Percentiles rank a stretch among this genome's conserved stretches.
These are phyloP conservation scores for Coptodon rendalli DNA, from an alignment of 2,113 vertebrate genomes.

Conservation along the genomic window DNA sequence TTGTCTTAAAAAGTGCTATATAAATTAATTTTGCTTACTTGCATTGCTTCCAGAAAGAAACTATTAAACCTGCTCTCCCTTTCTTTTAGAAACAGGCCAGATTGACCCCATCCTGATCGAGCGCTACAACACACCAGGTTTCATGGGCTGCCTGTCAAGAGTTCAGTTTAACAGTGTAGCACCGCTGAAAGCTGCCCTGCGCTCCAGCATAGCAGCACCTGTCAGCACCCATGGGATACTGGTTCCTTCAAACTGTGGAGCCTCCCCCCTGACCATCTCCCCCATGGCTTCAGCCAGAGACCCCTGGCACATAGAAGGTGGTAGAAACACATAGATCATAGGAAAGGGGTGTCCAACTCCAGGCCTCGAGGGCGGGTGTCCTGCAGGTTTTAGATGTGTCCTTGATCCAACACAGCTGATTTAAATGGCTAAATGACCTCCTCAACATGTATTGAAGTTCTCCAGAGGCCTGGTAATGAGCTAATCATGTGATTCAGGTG, in stretches of 20 bases:
- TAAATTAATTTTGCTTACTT: background rate
- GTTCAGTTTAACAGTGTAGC: conserved; percentile 90
- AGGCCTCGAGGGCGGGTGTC: background rate
- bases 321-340: conserved; percentile 55
- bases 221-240: conserved; percentile 85
- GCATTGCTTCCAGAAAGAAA: background rate
- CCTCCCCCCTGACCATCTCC: conserved; percentile 86
- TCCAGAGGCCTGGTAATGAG: accelerated
- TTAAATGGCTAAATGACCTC: background rate
- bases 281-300: conserved; percentile 85
- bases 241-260: conserved; percentile 95
- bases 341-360: background rate
- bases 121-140: conserved; percentile 92
- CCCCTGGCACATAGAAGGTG: conserved; percentile 89
- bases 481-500: background rate
- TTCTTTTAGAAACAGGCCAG: conserved; percentile 83
- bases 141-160: conserved; percentile 88
- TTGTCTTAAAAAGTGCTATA: too few species aligned
- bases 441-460: background rate
- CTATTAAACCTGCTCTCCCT: accelerated
- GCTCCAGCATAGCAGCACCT: conserved; percentile 72
- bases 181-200: conserved; percentile 87
- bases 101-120: conserved; percentile 88
- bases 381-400: background rate
- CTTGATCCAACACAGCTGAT: background rate